phyloP scores from a whole-genome alignment of 2,113 vertebrate species.

The Pangasianodon gigas region DNA sequence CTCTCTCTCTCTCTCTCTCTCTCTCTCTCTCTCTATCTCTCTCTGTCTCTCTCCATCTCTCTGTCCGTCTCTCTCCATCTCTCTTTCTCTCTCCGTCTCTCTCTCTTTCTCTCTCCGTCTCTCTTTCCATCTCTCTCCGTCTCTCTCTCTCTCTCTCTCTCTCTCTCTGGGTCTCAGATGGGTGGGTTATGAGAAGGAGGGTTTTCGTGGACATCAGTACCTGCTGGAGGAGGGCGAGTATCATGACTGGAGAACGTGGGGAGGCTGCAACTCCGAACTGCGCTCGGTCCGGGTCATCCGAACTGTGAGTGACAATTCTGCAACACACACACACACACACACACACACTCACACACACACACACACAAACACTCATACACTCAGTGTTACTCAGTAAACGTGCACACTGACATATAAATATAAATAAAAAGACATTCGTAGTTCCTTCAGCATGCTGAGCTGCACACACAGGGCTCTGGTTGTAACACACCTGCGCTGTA shows the following conservation, averaged over 20 bases:
- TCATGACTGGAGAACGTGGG: conserved; percentile 88
- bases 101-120: background rate
- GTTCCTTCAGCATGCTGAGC: background rate
- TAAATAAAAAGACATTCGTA: background rate
- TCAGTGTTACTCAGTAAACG: background rate
- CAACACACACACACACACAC: background rate
- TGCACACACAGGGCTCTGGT: background rate
- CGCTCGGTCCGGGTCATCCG: conserved; percentile 84
- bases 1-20: too few relatives aligned
- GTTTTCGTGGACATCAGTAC: conserved; percentile 93
- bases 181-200: conserved; percentile 93
- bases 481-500: background rate
- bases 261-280: conserved; percentile 79
- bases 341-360: background rate
- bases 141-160: background rate
- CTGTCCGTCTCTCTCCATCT: too few relatives aligned
- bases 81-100: too few relatives aligned
- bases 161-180: conserved; percentile 73
- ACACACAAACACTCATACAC: background rate
- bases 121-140: background rate
- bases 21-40: too few relatives aligned
- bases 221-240: conserved; percentile 96
- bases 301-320: conserved; percentile 77
- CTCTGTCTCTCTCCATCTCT: too few relatives aligned
- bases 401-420: background rate